These are phyloP conservation scores for Cryptus armator DNA, from an alignment of 2,888 invertebrate species.

Conservation along the genomic window DNA sequence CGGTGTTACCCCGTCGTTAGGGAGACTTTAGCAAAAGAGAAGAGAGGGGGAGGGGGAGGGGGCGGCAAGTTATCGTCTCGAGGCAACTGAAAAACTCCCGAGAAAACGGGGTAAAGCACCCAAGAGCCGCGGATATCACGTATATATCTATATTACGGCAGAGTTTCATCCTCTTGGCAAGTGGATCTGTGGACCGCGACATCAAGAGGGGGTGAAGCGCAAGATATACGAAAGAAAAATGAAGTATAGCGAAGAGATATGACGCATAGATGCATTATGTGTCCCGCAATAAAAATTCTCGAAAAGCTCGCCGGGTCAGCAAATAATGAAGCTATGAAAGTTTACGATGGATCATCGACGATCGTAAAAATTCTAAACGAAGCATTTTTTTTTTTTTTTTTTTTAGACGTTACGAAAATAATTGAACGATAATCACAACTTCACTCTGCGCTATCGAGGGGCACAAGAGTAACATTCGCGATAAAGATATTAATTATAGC, in stretches of 20 bases:
- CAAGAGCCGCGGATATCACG: not conserved
- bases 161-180: constrained; percentile 54
- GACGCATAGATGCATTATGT: constrained; percentile 41
- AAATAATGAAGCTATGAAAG: not conserved
- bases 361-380: not conserved
- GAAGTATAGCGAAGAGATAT: constrained; percentile 18
- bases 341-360: constrained; percentile 4
- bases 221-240: constrained; percentile 34
- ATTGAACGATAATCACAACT: not conserved
- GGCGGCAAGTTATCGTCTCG: constrained; percentile 30
- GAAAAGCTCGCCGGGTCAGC: constrained; percentile 9
- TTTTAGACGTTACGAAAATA: not conserved
- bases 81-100: constrained; percentile 31
- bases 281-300: constrained; percentile 14
- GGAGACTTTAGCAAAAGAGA: constrained; percentile 42
- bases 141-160: not conserved
- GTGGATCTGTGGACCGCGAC: constrained; percentile 53
- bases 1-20: constrained; percentile 58
- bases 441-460: not conserved
- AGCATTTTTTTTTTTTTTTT: not conserved
- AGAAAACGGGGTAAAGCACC: constrained; percentile 45
- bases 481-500: not conserved
- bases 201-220: not conserved
- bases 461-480: not conserved
- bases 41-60: constrained; percentile 9